These are phyloP conservation scores for Dioctria linearis DNA, from an alignment of 2,888 invertebrate species.

Conservation along the genomic window DNA sequence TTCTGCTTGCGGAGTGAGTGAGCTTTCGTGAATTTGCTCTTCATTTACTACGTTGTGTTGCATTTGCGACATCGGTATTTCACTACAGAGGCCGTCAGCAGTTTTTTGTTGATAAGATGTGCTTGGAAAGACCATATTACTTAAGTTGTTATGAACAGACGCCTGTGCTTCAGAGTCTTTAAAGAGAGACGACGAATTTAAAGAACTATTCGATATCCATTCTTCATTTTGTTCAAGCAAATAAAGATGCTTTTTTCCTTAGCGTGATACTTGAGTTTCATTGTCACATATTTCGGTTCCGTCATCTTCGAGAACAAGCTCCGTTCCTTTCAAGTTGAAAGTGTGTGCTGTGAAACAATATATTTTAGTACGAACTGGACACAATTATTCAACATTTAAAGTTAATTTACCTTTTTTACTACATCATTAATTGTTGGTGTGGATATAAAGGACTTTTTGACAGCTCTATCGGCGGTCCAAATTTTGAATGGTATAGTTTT, in stretches of 20 bases:
- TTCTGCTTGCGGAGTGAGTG: too few relatives aligned
- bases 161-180: too few relatives aligned
- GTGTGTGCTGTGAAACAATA: not conserved
- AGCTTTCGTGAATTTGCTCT: too few relatives aligned
- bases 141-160: too few relatives aligned
- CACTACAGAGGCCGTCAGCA: too few relatives aligned
- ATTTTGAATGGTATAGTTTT: not conserved
- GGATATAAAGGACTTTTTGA: not conserved
- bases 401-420: not conserved
- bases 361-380: not conserved
- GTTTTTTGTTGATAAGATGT: too few relatives aligned
- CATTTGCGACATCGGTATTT: too few relatives aligned
- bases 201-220: not conserved
- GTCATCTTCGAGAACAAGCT: constrained; percentile 18
- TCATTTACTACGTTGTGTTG: too few relatives aligned
- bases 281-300: constrained; percentile 47
- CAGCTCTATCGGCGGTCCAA: not conserved
- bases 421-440: not conserved
- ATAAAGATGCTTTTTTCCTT: not conserved
- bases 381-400: not conserved
- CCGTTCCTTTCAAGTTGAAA: not conserved
- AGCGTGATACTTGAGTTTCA: not conserved
- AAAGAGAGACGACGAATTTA: not conserved
- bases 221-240: not conserved
- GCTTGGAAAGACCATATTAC: too few relatives aligned